A percentile compares a stretch with the other conserved stretches of the same genome.
phyloP scores from a whole-genome alignment of 2,113 vertebrate genomes.

The Sphaerodactylus townsendi region DNA sequence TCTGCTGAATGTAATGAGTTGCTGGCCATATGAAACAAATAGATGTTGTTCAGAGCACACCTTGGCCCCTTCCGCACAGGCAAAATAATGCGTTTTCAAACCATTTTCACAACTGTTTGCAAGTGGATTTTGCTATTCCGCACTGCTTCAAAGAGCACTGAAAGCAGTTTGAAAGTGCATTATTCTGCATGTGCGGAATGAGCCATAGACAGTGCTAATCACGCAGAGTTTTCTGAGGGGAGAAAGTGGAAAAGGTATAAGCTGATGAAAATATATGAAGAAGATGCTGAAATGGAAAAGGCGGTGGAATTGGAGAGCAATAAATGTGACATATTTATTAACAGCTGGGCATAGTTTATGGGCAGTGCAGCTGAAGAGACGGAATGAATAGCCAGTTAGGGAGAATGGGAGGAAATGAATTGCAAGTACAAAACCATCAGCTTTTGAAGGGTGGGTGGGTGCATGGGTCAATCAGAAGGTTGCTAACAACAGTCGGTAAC shows the following conservation, averaged over 20 bases:
- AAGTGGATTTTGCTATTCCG: too few species aligned
- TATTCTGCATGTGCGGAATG: too few species aligned
- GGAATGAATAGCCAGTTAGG: constrained; percentile 13
- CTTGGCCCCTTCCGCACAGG: too few species aligned
- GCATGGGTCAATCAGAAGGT: constrained; percentile 18
- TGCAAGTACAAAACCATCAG: not conserved
- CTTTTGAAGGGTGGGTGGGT: constrained; percentile 2
- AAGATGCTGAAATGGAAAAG: not conserved
- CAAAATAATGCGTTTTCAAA: too few species aligned
- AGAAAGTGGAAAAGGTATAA: not conserved
- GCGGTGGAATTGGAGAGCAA: not conserved
- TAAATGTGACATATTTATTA: constrained; percentile 33
- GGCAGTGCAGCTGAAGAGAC: not conserved
- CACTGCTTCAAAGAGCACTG: too few species aligned
- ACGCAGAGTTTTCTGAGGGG: constrained; percentile 23
- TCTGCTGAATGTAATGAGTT: constrained; percentile 29
- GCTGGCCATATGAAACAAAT: constrained; percentile 24
- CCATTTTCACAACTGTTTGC: too few species aligned
- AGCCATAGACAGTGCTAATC: constrained; percentile 8
- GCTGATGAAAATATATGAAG: not conserved
- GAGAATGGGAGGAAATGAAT: not conserved
- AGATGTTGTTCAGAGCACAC: constrained; percentile 23
- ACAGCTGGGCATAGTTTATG: constrained; percentile 44
- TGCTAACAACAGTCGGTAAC: constrained; percentile 38
- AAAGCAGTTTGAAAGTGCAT: too few species aligned